Evolutionary conservation across 2,888 invertebrate genomes (phyloP).

Genomic region (Pammene aurita): DNA sequence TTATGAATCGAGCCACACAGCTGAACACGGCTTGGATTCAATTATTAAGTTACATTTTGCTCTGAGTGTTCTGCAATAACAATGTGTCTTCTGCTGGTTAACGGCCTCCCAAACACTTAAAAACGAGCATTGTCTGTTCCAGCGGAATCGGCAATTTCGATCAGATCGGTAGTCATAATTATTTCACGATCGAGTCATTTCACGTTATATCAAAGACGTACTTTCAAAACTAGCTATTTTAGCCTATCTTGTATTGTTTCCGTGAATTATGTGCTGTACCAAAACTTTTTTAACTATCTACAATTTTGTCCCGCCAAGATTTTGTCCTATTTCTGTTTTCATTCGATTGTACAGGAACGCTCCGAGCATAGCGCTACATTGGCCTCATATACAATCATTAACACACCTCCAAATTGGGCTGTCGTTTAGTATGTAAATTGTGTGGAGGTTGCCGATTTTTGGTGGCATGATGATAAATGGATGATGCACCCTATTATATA

Average conservation of each 20-base stretch:
- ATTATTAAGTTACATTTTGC: conserved; percentile 3
- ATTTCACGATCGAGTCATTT: too few relatives aligned
- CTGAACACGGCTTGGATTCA: not conserved
- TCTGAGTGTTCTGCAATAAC: not conserved
- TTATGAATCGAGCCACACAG: not conserved
- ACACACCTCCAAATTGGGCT: not conserved
- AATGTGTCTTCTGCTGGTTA: not conserved
- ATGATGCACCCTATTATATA: not conserved
- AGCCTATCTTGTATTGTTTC: too few relatives aligned
- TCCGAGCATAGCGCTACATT: not conserved
- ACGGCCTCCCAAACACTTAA: not conserved
- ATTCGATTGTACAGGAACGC: not conserved
- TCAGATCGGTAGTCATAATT: too few relatives aligned
- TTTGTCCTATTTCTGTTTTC: not conserved
- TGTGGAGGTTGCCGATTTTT: not conserved
- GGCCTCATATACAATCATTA: not conserved
- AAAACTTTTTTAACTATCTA: too few relatives aligned
- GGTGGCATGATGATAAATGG: not conserved
- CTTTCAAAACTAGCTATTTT: too few relatives aligned
- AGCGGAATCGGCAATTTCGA: too few relatives aligned
- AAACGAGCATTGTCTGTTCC: too few relatives aligned
- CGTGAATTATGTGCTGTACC: too few relatives aligned
- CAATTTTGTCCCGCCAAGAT: too few relatives aligned
- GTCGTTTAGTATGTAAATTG: conserved; percentile 1
- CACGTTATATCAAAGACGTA: too few relatives aligned